phyloP scores from a whole-genome alignment of 2,797 vertebrate genomes.

The Phylloscopus collybita region DNA sequence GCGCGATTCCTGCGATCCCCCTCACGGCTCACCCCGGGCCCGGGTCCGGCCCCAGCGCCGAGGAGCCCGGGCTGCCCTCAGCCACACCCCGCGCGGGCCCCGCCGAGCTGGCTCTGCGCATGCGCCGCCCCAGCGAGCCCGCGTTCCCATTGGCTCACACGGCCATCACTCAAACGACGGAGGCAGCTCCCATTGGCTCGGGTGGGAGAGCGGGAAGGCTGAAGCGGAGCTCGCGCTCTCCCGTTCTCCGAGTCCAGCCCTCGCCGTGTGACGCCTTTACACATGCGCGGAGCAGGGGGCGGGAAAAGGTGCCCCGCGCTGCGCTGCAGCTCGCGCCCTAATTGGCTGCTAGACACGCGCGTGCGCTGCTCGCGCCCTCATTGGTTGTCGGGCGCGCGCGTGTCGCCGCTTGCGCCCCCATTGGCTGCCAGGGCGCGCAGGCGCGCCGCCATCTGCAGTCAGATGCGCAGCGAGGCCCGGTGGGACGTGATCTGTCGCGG shows the following conservation, averaged over 20 bases:
- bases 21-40: accelerated
- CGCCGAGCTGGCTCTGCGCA: neutral
- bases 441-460: neutral
- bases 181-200: accelerated
- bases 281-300: neutral
- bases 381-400: neutral
- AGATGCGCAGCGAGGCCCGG: neutral
- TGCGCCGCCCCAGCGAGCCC: accelerated
- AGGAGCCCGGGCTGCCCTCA: accelerated
- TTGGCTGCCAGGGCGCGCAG: neutral
- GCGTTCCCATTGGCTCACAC: neutral
- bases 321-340: neutral
- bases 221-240: neutral
- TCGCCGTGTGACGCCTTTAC: accelerated
- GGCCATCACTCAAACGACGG: neutral
- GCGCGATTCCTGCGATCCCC: accelerated
- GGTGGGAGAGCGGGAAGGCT: neutral
- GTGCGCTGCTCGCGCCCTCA: neutral
- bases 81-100: accelerated
- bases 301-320: accelerated
- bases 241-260: neutral
- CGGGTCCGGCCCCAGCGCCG: accelerated
- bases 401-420: neutral
- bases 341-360: neutral
- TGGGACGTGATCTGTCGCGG: neutral